Conservation (phyloP, 2,888 invertebrate genomes). For the Pocota personata region DNA sequence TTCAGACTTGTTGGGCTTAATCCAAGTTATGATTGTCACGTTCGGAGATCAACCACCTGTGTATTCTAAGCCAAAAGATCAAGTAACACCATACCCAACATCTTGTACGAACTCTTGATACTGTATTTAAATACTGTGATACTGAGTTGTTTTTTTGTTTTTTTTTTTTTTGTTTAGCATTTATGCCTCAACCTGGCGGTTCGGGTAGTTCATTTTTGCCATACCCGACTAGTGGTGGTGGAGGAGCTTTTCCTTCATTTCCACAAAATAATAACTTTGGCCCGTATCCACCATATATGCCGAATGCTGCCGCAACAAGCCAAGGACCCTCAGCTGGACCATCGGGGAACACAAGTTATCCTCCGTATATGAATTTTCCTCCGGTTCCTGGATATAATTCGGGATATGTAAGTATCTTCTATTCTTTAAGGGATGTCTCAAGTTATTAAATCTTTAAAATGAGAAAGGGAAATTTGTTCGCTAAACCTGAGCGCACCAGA, state of each 20-base stretch:
- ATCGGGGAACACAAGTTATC: slow-evolving; percentile 82
- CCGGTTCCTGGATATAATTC: slow-evolving; percentile 78
- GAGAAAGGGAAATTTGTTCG: too few relatives aligned
- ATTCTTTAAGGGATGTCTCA: background rate
- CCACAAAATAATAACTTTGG: slow-evolving; percentile 80
- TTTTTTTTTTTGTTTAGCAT: slow-evolving; percentile 80
- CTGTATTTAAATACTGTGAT: background rate
- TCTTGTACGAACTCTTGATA: slow-evolving; percentile 75
- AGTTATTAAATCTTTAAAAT: background rate
- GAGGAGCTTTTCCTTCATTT: slow-evolving; percentile 83
- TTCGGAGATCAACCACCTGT: slow-evolving; percentile 99
- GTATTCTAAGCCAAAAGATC: slow-evolving; percentile 88
- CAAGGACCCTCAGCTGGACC: slow-evolving; percentile 75
- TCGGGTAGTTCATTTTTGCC: slow-evolving; percentile 82
- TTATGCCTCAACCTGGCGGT: slow-evolving; percentile 82
- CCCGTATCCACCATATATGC: slow-evolving; percentile 81
- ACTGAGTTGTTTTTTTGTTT: background rate
- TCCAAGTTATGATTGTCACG: slow-evolving; percentile 94
- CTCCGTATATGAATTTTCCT: slow-evolving; percentile 83
- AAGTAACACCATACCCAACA: slow-evolving; percentile 84
- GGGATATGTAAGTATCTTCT: slow-evolving; percentile 77
- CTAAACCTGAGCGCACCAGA: too few relatives aligned
- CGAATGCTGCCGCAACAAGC: slow-evolving; percentile 76
- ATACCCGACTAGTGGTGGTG: slow-evolving; percentile 83
- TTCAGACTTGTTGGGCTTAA: slow-evolving; percentile 93